Percentiles rank a stretch among this genome's conserved stretches.
phyloP scores from a whole-genome alignment of 2,797 vertebrate genomes.

The Eulemur rubriventer region DNA sequence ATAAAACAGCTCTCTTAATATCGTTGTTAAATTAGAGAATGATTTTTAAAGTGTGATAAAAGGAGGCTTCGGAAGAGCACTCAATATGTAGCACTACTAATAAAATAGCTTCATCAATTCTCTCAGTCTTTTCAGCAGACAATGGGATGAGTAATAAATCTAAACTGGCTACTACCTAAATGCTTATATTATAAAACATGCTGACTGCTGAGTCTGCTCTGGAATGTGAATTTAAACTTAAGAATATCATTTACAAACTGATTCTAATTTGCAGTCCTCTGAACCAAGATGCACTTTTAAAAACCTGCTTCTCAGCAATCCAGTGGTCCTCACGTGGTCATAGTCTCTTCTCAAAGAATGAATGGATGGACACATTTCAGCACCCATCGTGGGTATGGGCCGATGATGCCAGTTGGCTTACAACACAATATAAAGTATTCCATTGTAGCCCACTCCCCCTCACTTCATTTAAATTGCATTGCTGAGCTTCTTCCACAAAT shows the following conservation, averaged over 20 bases:
- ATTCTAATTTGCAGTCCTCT: constrained; percentile 17
- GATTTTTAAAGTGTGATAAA: constrained; percentile 83
- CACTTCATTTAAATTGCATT: not conserved
- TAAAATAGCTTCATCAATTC: constrained; percentile 70
- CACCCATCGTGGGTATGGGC: not conserved
- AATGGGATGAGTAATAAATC: constrained; percentile 59
- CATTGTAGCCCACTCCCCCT: not conserved
- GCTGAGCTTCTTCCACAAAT: not conserved
- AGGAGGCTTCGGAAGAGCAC: constrained; percentile 73
- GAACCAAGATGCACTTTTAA: constrained; percentile 11
- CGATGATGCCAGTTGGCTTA: not conserved
- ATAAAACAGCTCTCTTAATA: constrained; percentile 79
- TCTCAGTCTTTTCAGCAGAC: constrained; percentile 49
- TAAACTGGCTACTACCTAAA: constrained; percentile 65
- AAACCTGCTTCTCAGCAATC: constrained; percentile 34
- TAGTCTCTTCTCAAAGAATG: not conserved
- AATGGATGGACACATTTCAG: not conserved
- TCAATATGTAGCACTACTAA: constrained; percentile 63
- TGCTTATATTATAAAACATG: constrained; percentile 52
- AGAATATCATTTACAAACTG: constrained; percentile 60
- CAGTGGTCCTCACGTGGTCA: not conserved
- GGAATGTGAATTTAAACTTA: constrained; percentile 44
- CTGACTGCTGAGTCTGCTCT: constrained; percentile 47
- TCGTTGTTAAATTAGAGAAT: constrained; percentile 81
- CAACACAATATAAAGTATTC: not conserved